Base-by-base conservation (phyloP, 2,113 vertebrate species). In the Actinemys pallida region DNA sequence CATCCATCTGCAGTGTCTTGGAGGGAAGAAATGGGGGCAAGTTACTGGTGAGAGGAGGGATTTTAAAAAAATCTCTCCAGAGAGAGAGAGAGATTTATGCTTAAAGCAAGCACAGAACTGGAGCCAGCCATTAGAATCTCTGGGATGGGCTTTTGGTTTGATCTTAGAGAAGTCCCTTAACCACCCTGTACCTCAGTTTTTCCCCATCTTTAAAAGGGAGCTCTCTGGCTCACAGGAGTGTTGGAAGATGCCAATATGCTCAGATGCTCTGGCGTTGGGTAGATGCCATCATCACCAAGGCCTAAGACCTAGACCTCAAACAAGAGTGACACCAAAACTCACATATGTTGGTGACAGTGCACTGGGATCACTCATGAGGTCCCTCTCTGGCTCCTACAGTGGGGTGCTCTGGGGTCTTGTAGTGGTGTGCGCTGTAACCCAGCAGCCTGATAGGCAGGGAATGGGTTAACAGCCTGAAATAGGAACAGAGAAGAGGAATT, bases 1-100 rank as follows among this genome's bases (percentile, higher is more conserved):
- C 94, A 92, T 75, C 92, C 87, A 88, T 95, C 94, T 91, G 75
- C 81, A 52, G 62, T 47, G 72, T 86, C 81, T 65, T 45, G 24
- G 53, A 75, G 9, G 62, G 83, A 90, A 87, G 59, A 87, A 90
- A 76, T 12, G 29, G n/a, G 91, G 47, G 54, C 17, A n/a, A 94
- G 90, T 45, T 85, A 79, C 90, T 94, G 42, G 54, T 78, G 17
- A 17, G n/a, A 50, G 94, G 72, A 72, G 4, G 81, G 82, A 50
- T 92, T 88, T 88, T 45, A 88, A 83, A 75, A 84, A 57, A 22
- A 47, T 52, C 76, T 89, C 45, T 27, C 57, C 82, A 95, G 83
- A n/a, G 65, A 50, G 88, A n/a, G 65, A 29, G 84, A 89, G 19
- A 94, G 87, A 95, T 27, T 29, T 76, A 4, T 49, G 22, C 49